Evolutionary conservation across 1,140 invertebrate genomes (phyloP).

Genomic region (Caenorhabditis briggsae): DNA sequence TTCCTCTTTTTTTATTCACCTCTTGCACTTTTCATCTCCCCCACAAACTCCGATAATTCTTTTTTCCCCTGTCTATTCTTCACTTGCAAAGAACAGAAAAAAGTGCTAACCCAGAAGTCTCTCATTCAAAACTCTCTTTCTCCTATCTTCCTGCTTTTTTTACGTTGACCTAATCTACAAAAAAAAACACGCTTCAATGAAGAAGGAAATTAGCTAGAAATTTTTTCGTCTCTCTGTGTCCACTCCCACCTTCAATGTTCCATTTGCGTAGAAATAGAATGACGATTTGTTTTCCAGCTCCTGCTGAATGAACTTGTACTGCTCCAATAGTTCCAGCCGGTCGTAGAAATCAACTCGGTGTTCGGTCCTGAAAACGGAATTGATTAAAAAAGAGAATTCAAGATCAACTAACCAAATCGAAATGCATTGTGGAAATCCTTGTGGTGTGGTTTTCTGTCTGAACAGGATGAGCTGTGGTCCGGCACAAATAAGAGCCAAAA

Average conservation of each 20-base stretch:
- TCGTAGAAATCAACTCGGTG: constrained; percentile 43
- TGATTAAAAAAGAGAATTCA: background rate
- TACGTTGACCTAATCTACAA: constrained; percentile 28
- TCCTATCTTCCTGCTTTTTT: background rate
- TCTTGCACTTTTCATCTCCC: background rate
- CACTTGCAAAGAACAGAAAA: constrained; percentile 21
- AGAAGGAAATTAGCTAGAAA: constrained; percentile 6
- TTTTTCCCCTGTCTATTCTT: background rate
- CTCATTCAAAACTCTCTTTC: background rate
- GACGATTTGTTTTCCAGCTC: constrained; percentile 25
- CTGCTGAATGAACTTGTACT: constrained; percentile 24
- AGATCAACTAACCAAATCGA: constrained; percentile 51
- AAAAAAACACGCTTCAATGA: constrained; percentile 1
- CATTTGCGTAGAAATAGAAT: constrained; percentile 10
- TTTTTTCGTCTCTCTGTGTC: background rate
- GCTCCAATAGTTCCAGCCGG: constrained; percentile 52
- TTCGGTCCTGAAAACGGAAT: constrained; percentile 42
- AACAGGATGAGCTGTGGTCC: constrained; percentile 60
- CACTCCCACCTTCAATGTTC: constrained; percentile 32
- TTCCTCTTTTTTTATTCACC: constrained; percentile 7
- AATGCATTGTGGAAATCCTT: constrained; percentile 56
- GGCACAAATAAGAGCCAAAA: constrained; percentile 57
- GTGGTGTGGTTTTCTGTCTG: constrained; percentile 14
- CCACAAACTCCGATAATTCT: background rate
- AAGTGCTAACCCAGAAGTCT: too few relatives aligned